Evolutionary conservation across 1,140 invertebrate species (phyloP), one percentile per base, ranked within the genome.

Genomic region (Portunus trituberculatus): DNA sequence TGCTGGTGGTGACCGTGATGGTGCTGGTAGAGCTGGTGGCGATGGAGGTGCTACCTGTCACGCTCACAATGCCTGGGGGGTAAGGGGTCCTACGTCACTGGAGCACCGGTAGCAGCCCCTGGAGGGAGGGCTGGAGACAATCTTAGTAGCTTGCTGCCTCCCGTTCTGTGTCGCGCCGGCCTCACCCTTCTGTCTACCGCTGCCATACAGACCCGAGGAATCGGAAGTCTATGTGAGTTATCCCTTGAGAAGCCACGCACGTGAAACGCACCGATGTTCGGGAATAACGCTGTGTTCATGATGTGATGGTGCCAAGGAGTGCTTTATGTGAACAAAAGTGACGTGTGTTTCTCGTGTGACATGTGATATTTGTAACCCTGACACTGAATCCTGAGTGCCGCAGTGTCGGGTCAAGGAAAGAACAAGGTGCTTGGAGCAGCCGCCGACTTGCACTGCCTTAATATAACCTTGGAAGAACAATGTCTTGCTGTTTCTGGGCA

Each of bases 21-120:
- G 46, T 91, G 25, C 25, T 59, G 31, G 89, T 28, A 16, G 52
- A 14, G 25, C 25, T 52, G 4, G 90, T 39, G 28, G n/a, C 8
- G 76, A 28, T 76, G 29, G 29, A 7, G 84, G 31, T 87, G 84
- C 29, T 87, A 87, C 29, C 39, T 87, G 84, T 87, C 84, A 87
- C 31, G 84, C 31, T 87, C 31, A 87, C 84, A 87, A 87, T 87
- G 31, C 84, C 84, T 87, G 84, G 84, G 84, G 84, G 84, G 31
- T 7, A 20, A 46, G 84, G 84, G 12, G 12, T 31, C 31, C 16
- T 46, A 87, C 84, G 84, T 87, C 84, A 87, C 31, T n/a, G 84
- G 84, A n/a, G 31, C 84, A 87, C 84, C 31, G 39, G 14, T 87
- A 87, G 0, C 84, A 76, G 20, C 84, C 29, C 84, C 84, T n/a